Evolutionary conservation across 2,888 invertebrate species (phyloP).

Genomic region (Acleris laterana): DNA sequence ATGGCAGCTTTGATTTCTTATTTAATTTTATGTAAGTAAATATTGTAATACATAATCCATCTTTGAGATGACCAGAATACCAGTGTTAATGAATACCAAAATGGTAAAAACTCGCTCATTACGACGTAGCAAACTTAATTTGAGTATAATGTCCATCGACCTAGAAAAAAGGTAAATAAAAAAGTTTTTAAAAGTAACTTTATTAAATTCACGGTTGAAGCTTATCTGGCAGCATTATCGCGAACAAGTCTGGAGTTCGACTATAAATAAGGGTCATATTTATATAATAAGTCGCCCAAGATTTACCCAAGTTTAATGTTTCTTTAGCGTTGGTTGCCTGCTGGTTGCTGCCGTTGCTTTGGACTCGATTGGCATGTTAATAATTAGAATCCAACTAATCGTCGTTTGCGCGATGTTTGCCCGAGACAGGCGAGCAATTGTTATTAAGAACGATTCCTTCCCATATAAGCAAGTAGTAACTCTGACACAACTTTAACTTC

Average conservation of each 20-base stretch:
- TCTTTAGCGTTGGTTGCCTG: conserved; percentile 40
- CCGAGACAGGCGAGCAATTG: too few species aligned
- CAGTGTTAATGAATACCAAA: neutral
- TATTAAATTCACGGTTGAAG: conserved; percentile 50
- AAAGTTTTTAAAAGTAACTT: conserved; percentile 47
- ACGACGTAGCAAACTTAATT: conserved; percentile 9
- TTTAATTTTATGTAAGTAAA: too few species aligned
- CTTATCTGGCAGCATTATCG: conserved; percentile 55
- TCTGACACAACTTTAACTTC: too few species aligned
- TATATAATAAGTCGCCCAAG: conserved; percentile 56
- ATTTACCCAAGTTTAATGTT: conserved; percentile 58
- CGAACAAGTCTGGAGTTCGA: conserved; percentile 53
- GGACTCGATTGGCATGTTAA: neutral
- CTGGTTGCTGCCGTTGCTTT: conserved; percentile 29
- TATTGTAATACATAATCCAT: too few species aligned
- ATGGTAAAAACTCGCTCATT: neutral
- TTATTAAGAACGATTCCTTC: too few species aligned
- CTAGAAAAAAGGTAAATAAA: conserved; percentile 35
- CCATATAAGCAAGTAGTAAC: too few species aligned
- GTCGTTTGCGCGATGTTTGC: too few species aligned
- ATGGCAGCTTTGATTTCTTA: too few species aligned
- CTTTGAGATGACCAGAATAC: too few species aligned
- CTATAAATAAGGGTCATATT: conserved; percentile 64
- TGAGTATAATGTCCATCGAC: conserved; percentile 8
- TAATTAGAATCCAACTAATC: too few species aligned